A percentile compares a stretch with the other conserved stretches of the same genome.
Evolutionary conservation across 2,797 vertebrate genomes (phyloP).

Genomic region (Rhynchonycteris naso): DNA sequence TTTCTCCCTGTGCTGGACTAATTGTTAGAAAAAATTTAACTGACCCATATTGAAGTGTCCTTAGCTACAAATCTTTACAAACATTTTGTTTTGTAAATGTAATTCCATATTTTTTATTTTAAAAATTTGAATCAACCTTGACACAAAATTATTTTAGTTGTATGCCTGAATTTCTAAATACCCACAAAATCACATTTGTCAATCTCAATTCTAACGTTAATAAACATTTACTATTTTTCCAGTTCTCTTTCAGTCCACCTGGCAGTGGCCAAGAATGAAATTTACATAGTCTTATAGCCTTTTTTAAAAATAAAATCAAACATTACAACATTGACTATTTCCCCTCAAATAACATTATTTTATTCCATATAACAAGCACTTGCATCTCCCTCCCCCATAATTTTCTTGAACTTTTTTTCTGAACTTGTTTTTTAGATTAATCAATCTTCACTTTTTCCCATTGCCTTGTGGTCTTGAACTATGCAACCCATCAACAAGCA

Average conservation of each 20-base stretch:
- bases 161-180: not conserved
- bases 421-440: not conserved
- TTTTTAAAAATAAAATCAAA: not conserved
- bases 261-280: not conserved
- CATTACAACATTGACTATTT: not conserved
- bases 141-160: constrained; percentile 33
- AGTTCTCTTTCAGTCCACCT: not conserved
- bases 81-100: not conserved
- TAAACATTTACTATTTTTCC: constrained; percentile 6
- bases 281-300: not conserved
- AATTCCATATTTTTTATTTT: not conserved
- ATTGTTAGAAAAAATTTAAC: constrained; percentile 9
- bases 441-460: not conserved
- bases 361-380: constrained; percentile 11
- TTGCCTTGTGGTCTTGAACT: constrained; percentile 15
- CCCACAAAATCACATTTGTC: constrained; percentile 10
- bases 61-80: not conserved
- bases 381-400: not conserved
- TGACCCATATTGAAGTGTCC: not conserved
- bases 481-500: not conserved
- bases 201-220: not conserved
- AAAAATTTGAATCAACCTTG: constrained; percentile 27
- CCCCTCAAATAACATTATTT: not conserved
- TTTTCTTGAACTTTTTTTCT: constrained; percentile 25
- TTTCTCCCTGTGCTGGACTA: not conserved